Percentiles rank a stretch among this genome's conserved stretches.
Evolutionary conservation across 2,113 vertebrate genomes (phyloP).

Genomic region (Oxyura jamaicensis): DNA sequence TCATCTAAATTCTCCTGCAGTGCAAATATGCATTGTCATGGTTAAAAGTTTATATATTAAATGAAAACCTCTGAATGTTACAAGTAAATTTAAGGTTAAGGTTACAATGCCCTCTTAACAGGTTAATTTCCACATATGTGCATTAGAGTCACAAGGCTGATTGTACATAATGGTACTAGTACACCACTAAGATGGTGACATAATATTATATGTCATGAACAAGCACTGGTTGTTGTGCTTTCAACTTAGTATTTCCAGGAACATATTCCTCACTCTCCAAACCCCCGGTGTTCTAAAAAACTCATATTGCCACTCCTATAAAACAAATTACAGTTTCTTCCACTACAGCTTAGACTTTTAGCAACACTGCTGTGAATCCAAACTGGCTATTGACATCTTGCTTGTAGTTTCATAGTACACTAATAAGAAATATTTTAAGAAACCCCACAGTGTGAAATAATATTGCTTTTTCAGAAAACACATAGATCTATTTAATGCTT

Average conservation of each 20-base stretch:
- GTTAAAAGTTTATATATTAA: background rate
- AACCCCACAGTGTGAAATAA: constrained; percentile 74
- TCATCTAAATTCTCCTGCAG: background rate
- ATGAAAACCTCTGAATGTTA: background rate
- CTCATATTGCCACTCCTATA: background rate
- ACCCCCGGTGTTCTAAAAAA: background rate
- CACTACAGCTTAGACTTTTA: constrained; percentile 10
- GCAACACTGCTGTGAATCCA: constrained; percentile 40
- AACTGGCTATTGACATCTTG: constrained; percentile 67
- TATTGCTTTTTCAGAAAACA: constrained; percentile 76
- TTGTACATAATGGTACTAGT: too few relatives aligned
- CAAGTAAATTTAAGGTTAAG: background rate
- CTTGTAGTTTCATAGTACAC: constrained; percentile 59
- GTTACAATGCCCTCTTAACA: background rate
- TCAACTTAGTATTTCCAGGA: background rate
- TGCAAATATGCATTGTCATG: background rate
- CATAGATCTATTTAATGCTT: constrained; percentile 76
- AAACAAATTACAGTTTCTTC: background rate
- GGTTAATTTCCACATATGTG: accelerated
- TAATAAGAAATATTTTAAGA: constrained; percentile 68
- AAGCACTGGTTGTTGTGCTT: background rate
- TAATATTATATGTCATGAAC: accelerated
- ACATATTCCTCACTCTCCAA: background rate
- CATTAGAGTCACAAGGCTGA: accelerated
- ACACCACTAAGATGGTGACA: accelerated